phyloP scores from a whole-genome alignment of 2,113 vertebrate genomes.

The Orthochromis indermauri region DNA sequence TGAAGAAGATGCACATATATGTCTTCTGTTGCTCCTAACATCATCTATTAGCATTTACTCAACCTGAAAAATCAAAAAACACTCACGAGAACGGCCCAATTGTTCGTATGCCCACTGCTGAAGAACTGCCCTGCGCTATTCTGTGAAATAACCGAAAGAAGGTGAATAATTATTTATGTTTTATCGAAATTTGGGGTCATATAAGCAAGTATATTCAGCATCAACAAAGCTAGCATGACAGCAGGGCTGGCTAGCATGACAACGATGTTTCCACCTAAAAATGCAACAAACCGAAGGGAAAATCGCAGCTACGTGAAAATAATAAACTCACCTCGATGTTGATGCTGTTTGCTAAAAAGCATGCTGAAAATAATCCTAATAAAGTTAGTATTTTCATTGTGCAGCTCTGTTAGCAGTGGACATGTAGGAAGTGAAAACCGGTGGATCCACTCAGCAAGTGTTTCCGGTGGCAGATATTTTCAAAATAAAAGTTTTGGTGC shows the following conservation, averaged over 20 bases:
- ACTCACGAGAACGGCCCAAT: slow-evolving; percentile 94
- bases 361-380: slow-evolving; percentile 13
- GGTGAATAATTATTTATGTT: neutral
- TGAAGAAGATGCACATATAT: neutral
- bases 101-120: slow-evolving; percentile 93
- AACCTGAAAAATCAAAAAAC: neutral
- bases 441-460: neutral
- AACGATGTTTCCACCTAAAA: neutral
- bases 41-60: neutral
- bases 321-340: slow-evolving; percentile 55
- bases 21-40: neutral
- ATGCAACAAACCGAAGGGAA: rapidly evolving
- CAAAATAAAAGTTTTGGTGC: slow-evolving; percentile 43
- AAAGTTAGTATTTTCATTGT: slow-evolving; percentile 40
- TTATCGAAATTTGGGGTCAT: neutral
- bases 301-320: rapidly evolving
- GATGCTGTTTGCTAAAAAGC: neutral
- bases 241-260: neutral
- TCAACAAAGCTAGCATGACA: neutral
- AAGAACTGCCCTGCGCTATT: slow-evolving; percentile 83
- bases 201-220: neutral
- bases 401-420: neutral
- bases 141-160: slow-evolving; percentile 49
- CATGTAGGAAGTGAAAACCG: slow-evolving; percentile 1
- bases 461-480: slow-evolving; percentile 5